Evolutionary conservation across 2,797 vertebrate species (phyloP), one percentile per base, ranked within the genome.

Genomic region (Hyperoplus lanceolatus): DNA sequence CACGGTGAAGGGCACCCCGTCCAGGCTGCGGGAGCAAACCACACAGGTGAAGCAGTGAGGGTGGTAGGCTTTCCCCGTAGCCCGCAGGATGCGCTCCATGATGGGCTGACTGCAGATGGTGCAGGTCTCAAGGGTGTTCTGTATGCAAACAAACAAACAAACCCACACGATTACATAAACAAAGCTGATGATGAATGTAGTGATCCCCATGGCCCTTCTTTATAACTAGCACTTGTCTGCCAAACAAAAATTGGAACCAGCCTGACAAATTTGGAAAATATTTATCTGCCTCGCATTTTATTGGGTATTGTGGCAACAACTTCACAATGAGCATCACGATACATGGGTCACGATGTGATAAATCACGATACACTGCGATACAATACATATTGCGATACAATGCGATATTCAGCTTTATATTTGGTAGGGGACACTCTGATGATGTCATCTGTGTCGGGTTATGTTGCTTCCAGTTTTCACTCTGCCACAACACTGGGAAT

Each of bases 41-140:
- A 99, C 97, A 0, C 98, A 99, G 92, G 97, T 98, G 92, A 99
- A 99, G 94, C 98, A 99, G 92, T 98, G 97, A 43, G 98, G 98
- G 70, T 99, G 98, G 84, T 99, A 99, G 73, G 98, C 97, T 90
- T 99, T 99, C 59, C 98, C 98, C 0, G 97, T 99, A 15, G 98
- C 98, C 58, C 97, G 93, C 64, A 99, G 96, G 87, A 99, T 99
- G 79, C 97, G 95, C 82, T 99, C 98, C 98, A 99, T 98, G 93
- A 99, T 99, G 88, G 98, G 97, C 89, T 98, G 97, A 73, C 95
- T 92, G 4, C 98, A 99, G 77, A 99, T 96, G 0, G 93, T 98
- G 94, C 98, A 99, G 21, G 96, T 96, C 95, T 99, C 98, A 93
- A 99, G 94, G 8, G 98, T 99, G 56, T 97, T 98, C 98, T 99